Conservation (phyloP, 2,113 vertebrate genomes). For the Platysteira castanea region DNA sequence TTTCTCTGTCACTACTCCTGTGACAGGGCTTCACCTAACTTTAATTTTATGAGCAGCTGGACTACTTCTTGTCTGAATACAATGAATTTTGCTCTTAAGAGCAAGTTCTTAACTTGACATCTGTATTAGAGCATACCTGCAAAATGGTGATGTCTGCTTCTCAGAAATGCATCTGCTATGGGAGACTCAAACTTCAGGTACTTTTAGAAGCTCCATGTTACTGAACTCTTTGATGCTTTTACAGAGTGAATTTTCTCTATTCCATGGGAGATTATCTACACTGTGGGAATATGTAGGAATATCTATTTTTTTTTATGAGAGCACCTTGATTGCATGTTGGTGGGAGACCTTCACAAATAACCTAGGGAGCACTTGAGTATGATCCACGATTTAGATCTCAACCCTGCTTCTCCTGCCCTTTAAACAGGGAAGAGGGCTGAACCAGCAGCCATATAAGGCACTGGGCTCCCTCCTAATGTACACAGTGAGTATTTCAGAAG, state of each 20-base stretch:
- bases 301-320: neutral
- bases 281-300: neutral
- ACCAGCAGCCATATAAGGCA: neutral
- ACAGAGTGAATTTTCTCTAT: neutral
- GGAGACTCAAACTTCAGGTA: neutral
- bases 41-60: neutral
- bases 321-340: neutral
- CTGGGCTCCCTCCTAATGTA: slow-evolving; percentile 14
- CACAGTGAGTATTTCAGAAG: neutral
- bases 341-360: neutral
- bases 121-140: neutral
- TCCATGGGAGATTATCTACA: neutral
- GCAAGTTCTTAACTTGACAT: neutral
- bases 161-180: neutral
- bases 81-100: neutral
- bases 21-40: neutral
- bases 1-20: neutral
- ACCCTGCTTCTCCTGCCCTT: neutral
- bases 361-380: neutral
- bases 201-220: neutral
- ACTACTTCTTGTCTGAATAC: neutral
- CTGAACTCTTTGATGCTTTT: neutral
- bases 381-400: neutral
- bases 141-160: neutral
- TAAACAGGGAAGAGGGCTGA: neutral